Evolutionary conservation across 1,140 invertebrate genomes (phyloP), one percentile per base, ranked within the genome.

Genomic region (Zaprionus ghesquierei): DNA sequence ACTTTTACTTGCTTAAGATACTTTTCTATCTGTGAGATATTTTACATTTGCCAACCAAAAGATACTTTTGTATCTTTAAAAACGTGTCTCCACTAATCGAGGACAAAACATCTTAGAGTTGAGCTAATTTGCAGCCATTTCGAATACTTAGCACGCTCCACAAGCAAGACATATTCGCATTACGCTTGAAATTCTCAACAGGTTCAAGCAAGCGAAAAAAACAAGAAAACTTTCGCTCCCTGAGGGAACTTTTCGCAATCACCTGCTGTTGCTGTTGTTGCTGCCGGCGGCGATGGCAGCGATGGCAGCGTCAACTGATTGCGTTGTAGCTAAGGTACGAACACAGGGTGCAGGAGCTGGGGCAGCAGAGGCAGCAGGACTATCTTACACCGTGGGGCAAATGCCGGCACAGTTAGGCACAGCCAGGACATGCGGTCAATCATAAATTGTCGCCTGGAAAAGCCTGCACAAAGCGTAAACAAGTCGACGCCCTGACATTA

Each of bases 401-500:
- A 38, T 38, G 6, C n/a, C 31, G 22, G 49, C 31, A 25, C 31
- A 51, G 60, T 25, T 62, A 38, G n/a, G n/a, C n/a, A n/a, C n/a
- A n/a, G 23, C 20, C 54, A 49, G 44, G 58, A 71, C 70, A 78
- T 81, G 78, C 69, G 82, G 64, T 87, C 82, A 87, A 89, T 89
- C 79, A 89, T 87, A 87, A 87, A 87, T 87, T 89, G 65, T 77
- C 66, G 62, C 51, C 56, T 38, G 61, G 73, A 41, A 77, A 84
- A 89, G 76, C 84, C 79, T 66, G 75, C 73, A 75, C 59, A 84
- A 82, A 79, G 82, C 79, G 73, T 87, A 87, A 87, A 89, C 79
- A 87, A 87, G 82, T 87, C 82, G 66, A 76, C 73, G 79, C 74
- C 61, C 84, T 79, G 76, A 77, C 84, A 84, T 87, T 87, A 84